phyloP scores from a whole-genome alignment of 2,888 invertebrate species.

The Ptychoptera contaminata region DNA sequence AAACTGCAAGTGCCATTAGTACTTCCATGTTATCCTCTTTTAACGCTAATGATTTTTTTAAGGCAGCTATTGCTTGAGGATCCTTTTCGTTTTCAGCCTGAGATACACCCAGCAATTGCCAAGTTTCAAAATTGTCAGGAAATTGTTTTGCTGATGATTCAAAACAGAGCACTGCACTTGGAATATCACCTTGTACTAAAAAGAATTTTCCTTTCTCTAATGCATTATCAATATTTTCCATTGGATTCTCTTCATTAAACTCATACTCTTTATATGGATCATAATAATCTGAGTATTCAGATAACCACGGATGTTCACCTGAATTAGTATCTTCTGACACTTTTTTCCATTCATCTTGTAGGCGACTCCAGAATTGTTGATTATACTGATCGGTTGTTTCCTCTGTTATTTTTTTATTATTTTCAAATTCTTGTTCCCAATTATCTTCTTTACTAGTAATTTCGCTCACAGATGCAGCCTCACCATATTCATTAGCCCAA shows the following conservation, averaged over 20 bases:
- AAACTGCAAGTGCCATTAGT: slow-evolving; percentile 80
- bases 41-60: slow-evolving; percentile 67
- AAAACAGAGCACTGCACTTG: slow-evolving; percentile 90
- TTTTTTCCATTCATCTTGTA: slow-evolving; percentile 66
- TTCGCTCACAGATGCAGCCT: no score
- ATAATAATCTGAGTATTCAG: slow-evolving; percentile 45
- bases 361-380: slow-evolving; percentile 42
- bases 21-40: slow-evolving; percentile 68
- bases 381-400: slow-evolving; percentile 45
- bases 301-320: slow-evolving; percentile 52
- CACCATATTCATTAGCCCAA: no score
- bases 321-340: slow-evolving; percentile 41
- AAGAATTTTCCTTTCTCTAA: slow-evolving; percentile 74
- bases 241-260: slow-evolving; percentile 75
- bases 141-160: slow-evolving; percentile 85
- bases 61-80: slow-evolving; percentile 78
- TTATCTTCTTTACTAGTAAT: slow-evolving; percentile 9
- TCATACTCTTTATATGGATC: slow-evolving; percentile 55
- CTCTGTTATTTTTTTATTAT: slow-evolving; percentile 35
- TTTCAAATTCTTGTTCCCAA: slow-evolving; percentile 35
- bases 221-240: slow-evolving; percentile 59
- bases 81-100: slow-evolving; percentile 99
- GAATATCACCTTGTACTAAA: slow-evolving; percentile 74
- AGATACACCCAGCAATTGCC: slow-evolving; percentile 77
- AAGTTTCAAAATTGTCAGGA: slow-evolving; percentile 62